phyloP scores from a whole-genome alignment of 2,797 vertebrate genomes.

The Chloroceryle inda region DNA sequence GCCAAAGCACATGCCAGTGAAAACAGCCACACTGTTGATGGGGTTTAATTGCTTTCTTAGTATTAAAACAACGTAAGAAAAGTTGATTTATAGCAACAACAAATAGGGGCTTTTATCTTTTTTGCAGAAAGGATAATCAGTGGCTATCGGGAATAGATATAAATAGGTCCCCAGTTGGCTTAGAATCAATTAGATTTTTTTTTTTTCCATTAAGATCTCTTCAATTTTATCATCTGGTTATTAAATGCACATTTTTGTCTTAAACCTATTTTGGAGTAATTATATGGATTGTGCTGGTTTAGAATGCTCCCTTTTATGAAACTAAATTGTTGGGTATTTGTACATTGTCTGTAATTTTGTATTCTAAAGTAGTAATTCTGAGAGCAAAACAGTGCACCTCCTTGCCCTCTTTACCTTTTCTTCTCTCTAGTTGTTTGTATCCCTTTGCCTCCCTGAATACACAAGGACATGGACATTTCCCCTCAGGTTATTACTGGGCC shows the following conservation, averaged over 20 bases:
- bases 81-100: neutral
- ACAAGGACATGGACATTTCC: neutral
- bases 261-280: constrained; percentile 23
- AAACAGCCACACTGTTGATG: neutral
- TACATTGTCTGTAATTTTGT: constrained; percentile 11
- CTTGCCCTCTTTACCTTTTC: neutral
- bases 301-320: constrained; percentile 1
- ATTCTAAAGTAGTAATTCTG: constrained; percentile 21
- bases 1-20: neutral
- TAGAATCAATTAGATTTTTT: neutral
- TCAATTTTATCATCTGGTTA: constrained; percentile 10
- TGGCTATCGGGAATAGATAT: neutral
- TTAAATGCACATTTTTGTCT: constrained; percentile 22
- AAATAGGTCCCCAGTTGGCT: neutral
- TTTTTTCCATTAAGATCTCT: neutral
- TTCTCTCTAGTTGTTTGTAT: neutral
- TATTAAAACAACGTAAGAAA: neutral
- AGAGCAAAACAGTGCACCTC: constrained; percentile 6
- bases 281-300: neutral
- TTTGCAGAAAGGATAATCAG: neutral
- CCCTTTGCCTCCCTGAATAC: neutral
- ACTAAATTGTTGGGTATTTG: constrained; percentile 8
- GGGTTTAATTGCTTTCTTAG: neutral
- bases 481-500: neutral
- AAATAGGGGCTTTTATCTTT: neutral